Evolutionary conservation across 1,140 invertebrate genomes (phyloP), one percentile per base, ranked within the genome.

Genomic region (Hyposmocoma kahamanoa): DNA sequence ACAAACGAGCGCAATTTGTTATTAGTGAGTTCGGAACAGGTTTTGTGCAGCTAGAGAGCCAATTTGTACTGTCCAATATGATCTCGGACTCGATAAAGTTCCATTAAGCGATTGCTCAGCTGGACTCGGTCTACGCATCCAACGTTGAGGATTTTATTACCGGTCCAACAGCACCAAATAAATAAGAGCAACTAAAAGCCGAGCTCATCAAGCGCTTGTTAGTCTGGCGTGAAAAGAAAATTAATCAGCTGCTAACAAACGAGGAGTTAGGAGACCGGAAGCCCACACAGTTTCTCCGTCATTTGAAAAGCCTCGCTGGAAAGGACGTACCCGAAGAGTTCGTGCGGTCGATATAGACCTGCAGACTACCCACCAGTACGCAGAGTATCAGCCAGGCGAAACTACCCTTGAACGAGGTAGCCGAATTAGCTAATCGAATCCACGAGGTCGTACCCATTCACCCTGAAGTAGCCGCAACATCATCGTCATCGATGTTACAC

Each of bases 31-130:
- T n/a, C n/a, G n/a, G n/a, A n/a, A n/a, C n/a, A n/a, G n/a, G n/a
- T n/a, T n/a, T n/a, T n/a, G n/a, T n/a, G n/a, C n/a, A n/a, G n/a
- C n/a, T 57, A 0, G 68, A 72, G 19, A 41, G 34, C 0, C 54
- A 63, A 15, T 71, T 70, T 32, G 50, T 22, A 0, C 19, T 54
- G 0, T 11, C 42, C 2, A 50, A 53, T 9, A 58, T 77, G 2
- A 67, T 52, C 0, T 18, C 15, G 1, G 63, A 75, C 2, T 10
- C 34, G 0, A 73, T 51, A 0, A 69, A 69, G 36, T 65, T 30
- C 32, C 18, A 57, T 19, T 48, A 59, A 18, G 28, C 59, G 9
- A 36, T 47, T 45, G 15, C 28, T 42, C n/a, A 58, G 3, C 39
- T 42, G 5, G 39, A 42, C 3, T 20, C 17, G 17, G 4, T 6